Evolutionary conservation across 2,797 vertebrate species (phyloP).

Genomic region (Jordanella pulchra): DNA sequence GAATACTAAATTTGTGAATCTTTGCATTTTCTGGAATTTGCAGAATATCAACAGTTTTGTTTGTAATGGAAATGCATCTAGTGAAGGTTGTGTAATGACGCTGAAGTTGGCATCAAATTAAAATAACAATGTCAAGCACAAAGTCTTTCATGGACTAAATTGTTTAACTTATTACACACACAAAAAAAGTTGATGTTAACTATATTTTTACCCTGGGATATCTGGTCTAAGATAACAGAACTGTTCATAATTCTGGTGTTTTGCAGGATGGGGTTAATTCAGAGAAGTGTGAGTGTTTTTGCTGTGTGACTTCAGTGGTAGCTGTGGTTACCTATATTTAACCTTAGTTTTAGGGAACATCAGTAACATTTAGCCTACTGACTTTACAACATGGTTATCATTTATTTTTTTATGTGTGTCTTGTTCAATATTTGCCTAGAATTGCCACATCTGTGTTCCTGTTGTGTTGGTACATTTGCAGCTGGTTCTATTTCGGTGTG

Average conservation of each 20-base stretch:
- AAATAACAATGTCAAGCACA: neutral
- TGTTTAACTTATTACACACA: neutral
- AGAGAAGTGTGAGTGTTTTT: neutral
- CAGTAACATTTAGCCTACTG: neutral
- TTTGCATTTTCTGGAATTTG: too few relatives aligned
- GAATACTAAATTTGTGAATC: too few relatives aligned
- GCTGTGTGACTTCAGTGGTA: neutral
- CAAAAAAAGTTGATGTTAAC: neutral
- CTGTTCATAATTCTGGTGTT: neutral
- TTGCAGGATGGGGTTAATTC: neutral
- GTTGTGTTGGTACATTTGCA: constrained; percentile 12
- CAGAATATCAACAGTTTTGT: too few relatives aligned
- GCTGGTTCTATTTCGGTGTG: neutral
- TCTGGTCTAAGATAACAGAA: neutral
- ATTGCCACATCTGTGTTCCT: neutral
- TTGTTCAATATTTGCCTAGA: neutral
- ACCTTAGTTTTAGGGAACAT: neutral
- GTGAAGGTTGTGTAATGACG: too few relatives aligned
- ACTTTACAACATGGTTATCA: neutral
- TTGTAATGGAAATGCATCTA: too few relatives aligned
- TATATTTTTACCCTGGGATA: neutral
- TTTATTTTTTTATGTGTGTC: neutral
- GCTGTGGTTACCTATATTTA: neutral
- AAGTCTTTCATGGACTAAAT: neutral
- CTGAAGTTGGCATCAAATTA: neutral